Percentiles rank a stretch among this genome's conserved stretches.
phyloP scores from a whole-genome alignment of 2,113 vertebrate genomes.

The Ranitomeya variabilis region DNA sequence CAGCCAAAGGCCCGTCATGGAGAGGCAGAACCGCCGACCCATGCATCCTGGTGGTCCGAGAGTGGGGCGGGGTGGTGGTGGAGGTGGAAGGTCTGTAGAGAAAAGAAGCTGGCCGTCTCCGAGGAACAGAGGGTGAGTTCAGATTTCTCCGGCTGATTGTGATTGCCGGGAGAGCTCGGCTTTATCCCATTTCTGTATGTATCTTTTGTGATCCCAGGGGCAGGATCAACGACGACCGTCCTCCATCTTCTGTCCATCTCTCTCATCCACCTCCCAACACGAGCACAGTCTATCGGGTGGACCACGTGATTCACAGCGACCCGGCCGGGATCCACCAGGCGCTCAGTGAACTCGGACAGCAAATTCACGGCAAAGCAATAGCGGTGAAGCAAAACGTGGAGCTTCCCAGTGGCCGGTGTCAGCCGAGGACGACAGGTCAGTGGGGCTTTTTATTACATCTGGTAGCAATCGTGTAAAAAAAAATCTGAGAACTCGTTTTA shows the following conservation, averaged over 20 bases:
- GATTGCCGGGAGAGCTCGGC: background rate
- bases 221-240: conserved; percentile 68
- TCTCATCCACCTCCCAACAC: conserved; percentile 67
- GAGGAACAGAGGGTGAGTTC: conserved; percentile 83
- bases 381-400: conserved; percentile 57
- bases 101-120: conserved; percentile 89
- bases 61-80: conserved; percentile 65
- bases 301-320: conserved; percentile 73
- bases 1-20: conserved; percentile 89
- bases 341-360: conserved; percentile 68
- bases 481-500: too few relatives aligned
- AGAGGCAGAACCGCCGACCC: conserved; percentile 85
- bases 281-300: conserved; percentile 73
- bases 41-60: conserved; percentile 71
- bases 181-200: background rate
- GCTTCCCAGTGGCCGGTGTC: conserved; percentile 48
- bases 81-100: conserved; percentile 68
- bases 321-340: conserved; percentile 74
- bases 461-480: too few relatives aligned
- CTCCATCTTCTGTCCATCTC: conserved; percentile 62
- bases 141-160: background rate
- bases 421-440: conserved; percentile 32
- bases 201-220: conserved; percentile 50
- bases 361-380: conserved; percentile 57
- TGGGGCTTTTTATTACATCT: background rate